Conservation (phyloP, 2,797 vertebrate species). For the Psittacula echo region DNA sequence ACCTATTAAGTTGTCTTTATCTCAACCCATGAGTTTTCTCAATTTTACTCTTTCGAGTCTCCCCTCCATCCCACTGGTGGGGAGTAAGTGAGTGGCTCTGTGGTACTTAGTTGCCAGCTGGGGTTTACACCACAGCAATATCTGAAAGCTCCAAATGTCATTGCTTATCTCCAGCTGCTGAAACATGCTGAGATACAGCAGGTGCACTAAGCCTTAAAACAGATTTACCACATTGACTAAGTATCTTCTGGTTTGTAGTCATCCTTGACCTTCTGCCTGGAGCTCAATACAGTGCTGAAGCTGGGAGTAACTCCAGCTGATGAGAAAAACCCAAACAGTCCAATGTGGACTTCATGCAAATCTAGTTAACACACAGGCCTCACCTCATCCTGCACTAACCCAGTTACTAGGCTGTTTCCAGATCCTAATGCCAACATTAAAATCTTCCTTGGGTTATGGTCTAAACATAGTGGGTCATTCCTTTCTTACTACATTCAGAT, state of each 20-base stretch:
- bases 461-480: background rate
- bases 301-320: background rate
- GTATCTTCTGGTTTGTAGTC: background rate
- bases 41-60: background rate
- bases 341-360: background rate
- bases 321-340: background rate
- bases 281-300: background rate
- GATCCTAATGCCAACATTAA: background rate
- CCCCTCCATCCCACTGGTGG: background rate
- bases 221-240: background rate
- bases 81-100: background rate
- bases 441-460: background rate
- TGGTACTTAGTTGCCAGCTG: background rate
- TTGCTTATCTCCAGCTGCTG: background rate
- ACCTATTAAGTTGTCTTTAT: background rate
- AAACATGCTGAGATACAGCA: background rate
- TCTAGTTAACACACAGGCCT: background rate
- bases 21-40: background rate
- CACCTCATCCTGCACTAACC: background rate
- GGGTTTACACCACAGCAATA: background rate
- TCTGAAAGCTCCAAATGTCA: background rate
- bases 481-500: background rate
- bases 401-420: background rate
- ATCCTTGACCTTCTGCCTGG: background rate
- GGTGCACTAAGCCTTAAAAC: background rate